Percentiles rank a stretch among this genome's conserved stretches.
phyloP scores from a whole-genome alignment of 2,888 invertebrate genomes.

The Vanessa cardui region DNA sequence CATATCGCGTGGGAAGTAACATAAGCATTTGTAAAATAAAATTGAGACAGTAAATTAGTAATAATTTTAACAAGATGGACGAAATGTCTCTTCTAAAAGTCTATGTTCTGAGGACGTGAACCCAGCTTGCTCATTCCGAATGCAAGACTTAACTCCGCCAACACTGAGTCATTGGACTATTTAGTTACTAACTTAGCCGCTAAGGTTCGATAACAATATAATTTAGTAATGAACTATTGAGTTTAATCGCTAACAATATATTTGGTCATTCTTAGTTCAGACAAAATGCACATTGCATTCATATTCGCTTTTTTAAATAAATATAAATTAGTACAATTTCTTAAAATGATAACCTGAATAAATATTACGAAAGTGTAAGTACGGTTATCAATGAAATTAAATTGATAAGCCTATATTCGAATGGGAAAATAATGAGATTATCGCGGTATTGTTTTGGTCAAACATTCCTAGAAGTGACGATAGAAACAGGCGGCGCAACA shows the following conservation, averaged over 20 bases:
- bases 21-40: neutral
- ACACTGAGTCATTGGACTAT: conserved; percentile 29
- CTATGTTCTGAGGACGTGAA: conserved; percentile 14
- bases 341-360: no score
- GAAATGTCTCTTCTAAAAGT: neutral
- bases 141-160: conserved; percentile 24
- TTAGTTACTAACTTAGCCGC: conserved; percentile 25
- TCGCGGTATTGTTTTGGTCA: no score
- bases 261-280: no score
- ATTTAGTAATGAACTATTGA: conserved; percentile 13
- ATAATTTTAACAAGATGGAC: neutral
- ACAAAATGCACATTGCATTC: no score
- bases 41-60: neutral
- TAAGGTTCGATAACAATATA: conserved; percentile 24
- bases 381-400: no score
- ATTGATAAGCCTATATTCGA: no score
- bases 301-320: no score
- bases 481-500: no score
- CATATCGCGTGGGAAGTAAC: neutral
- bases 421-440: no score
- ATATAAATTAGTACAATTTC: no score
- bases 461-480: no score
- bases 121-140: conserved; percentile 21
- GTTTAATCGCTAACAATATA: neutral
- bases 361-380: no score